Conservation (phyloP, 37 sponge, comb jelly and placozoan species). For the Dysidea cf. avara region DNA sequence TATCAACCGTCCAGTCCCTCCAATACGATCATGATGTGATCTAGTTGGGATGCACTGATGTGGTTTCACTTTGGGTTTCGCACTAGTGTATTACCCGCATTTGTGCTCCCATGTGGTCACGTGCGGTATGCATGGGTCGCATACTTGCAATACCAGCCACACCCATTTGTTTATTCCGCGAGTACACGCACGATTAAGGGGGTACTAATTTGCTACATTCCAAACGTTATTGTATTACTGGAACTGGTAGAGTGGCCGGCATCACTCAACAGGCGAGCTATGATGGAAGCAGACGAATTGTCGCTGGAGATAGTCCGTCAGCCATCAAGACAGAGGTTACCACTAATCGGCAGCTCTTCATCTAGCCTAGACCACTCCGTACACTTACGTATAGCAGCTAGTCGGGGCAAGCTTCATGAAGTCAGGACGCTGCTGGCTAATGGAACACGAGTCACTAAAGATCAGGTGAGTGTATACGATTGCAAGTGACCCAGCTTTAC, state of each 20-base stretch:
- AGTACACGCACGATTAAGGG: not conserved
- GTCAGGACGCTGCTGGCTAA: slow-evolving; percentile 42
- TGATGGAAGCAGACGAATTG: too few species aligned
- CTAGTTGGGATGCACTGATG: too few species aligned
- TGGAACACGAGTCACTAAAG: slow-evolving; percentile 32
- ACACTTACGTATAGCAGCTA: slow-evolving; percentile 42
- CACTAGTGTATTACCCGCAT: too few species aligned
- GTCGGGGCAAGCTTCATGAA: slow-evolving; percentile 45
- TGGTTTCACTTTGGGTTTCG: too few species aligned
- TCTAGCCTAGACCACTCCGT: slow-evolving; percentile 8
- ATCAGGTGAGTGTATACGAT: slow-evolving; percentile 28
- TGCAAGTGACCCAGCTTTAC: not conserved
- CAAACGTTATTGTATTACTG: not conserved
- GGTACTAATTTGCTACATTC: not conserved
- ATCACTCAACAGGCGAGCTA: not conserved
- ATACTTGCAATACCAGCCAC: too few species aligned
- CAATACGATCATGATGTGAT: too few species aligned
- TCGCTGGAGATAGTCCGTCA: too few species aligned
- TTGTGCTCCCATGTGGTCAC: too few species aligned
- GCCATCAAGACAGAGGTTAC: too few species aligned
- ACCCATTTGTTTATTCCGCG: too few species aligned
- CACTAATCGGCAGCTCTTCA: not conserved
- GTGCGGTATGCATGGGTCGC: too few species aligned
- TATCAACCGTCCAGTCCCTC: too few species aligned
- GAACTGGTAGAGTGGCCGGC: not conserved